Percentiles rank a stretch among this genome's conserved stretches.
Evolutionary conservation across 2,888 invertebrate species (phyloP).

Genomic region (Cantharis rustica): DNA sequence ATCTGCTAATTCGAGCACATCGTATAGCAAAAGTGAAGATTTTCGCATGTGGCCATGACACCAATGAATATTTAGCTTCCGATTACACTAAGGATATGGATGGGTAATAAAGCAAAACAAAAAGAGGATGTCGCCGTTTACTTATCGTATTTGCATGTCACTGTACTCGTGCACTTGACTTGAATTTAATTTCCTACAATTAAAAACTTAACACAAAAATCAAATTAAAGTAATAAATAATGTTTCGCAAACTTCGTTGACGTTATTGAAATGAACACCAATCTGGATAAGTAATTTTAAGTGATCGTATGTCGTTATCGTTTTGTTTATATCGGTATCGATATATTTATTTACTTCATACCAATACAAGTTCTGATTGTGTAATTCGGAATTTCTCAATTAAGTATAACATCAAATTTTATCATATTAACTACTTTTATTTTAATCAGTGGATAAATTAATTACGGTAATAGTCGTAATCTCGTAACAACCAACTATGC

Average conservation of each 20-base stretch:
- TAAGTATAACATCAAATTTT: not conserved
- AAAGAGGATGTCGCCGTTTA: slow-evolving; percentile 14
- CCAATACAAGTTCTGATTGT: not conserved
- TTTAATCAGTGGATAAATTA: not conserved
- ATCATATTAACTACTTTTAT: not conserved
- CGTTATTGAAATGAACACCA: not conserved
- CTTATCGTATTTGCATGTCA: slow-evolving; percentile 18
- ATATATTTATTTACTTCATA: not conserved
- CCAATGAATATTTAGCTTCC: not conserved
- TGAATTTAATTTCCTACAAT: slow-evolving; percentile 3
- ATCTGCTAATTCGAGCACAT: not conserved
- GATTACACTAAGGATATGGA: slow-evolving; percentile 14
- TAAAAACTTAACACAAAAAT: not conserved
- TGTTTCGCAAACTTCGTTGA: not conserved
- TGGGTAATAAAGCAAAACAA: slow-evolving; percentile 11
- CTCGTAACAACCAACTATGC: not conserved
- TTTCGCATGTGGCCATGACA: slow-evolving; percentile 19
- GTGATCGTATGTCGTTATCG: not conserved
- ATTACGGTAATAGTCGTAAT: not conserved
- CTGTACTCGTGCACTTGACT: slow-evolving; percentile 25
- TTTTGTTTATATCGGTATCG: not conserved
- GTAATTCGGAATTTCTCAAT: not conserved
- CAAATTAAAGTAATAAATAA: not conserved
- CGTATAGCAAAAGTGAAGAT: not conserved
- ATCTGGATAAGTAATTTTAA: not conserved